These are phyloP conservation scores for Andrena cerasifolii DNA, from an alignment of 1,140 invertebrate genomes.

Conservation along the genomic window DNA sequence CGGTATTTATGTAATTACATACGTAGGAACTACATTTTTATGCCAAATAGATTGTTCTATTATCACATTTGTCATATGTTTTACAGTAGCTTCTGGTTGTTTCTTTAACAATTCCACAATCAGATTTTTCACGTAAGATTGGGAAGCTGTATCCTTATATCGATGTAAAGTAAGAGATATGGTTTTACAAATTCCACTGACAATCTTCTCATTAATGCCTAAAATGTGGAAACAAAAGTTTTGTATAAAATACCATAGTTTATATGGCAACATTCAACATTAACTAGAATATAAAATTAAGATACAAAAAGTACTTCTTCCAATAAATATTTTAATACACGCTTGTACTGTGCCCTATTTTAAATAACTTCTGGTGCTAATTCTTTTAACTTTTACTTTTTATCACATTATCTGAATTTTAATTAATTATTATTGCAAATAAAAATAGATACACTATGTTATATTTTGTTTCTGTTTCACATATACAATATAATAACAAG, in stretches of 20 bases:
- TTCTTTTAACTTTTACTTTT: background rate
- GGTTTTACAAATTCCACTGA: conserved; percentile 90
- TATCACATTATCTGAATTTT: background rate
- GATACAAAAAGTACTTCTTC: background rate
- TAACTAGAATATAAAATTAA: background rate
- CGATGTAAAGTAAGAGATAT: conserved; percentile 88
- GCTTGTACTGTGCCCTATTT: too few species aligned
- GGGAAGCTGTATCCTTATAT: conserved; percentile 90
- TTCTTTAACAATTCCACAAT: conserved; percentile 85
- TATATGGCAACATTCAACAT: background rate
- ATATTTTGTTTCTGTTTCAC: too few species aligned
- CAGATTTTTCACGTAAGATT: conserved; percentile 87
- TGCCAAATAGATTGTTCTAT: conserved; percentile 84
- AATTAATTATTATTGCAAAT: too few species aligned
- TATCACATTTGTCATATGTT: conserved; percentile 86
- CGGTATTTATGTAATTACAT: conserved; percentile 78
- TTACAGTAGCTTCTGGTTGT: conserved; percentile 87
- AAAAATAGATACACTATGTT: too few species aligned
- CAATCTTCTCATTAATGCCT: conserved; percentile 90
- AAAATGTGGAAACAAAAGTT: conserved; percentile 57
- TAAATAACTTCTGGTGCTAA: background rate
- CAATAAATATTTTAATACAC: background rate
- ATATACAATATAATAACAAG: too few species aligned
- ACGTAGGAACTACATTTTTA: conserved; percentile 87
- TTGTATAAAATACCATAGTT: background rate